Evolutionary conservation across 2,888 invertebrate genomes (phyloP), one percentile per base, ranked within the genome.

Genomic region (Melieria picta): DNA sequence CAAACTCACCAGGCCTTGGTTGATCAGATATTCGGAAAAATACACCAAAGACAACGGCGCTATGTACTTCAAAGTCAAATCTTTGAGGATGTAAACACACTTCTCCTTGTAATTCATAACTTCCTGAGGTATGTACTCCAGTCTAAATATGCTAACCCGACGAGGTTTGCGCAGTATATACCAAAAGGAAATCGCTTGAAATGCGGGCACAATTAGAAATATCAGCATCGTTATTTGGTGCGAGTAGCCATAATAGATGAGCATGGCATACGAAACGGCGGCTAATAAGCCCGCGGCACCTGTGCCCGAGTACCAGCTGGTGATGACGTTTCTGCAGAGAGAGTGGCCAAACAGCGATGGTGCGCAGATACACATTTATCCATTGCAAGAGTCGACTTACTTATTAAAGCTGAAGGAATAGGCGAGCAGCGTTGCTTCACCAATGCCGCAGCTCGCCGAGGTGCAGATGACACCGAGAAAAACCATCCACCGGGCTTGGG

Each of bases 241-340:
- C n/a, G 84, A 84, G 73, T 93, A 80, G 30, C 89, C 88, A 45
- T 89, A 80, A 58, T 87, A 86, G 13, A 89, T 89, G 11, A 94
- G 84, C 2, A 89, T 88, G 4, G 93, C 91, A 83, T 94, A 94
- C 0, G 92, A 90, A 10, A 92, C 81, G 0, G 94, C 90, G 6
- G 94, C 94, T 78, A 93, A 88, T 65, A 94, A 88, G 61, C 94
- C 94, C 69, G 94, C 94, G 60, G 91, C 80, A 45, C 93, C 93
- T 52, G 94, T 94, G 4, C 94, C 94, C 5, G 93, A 93, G 45
- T 93, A 92, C 93, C 93, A 94, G 5, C 92, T 90, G 1, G 93
- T 93, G 43, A 94, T 89, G 0, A 91, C 91, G 82, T 91, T 90
- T 81, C 93, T 93, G 47, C 11, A 57, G 5, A 57, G 7, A 47